Evolutionary conservation across 37 sponge, comb jelly and placozoan genomes (phyloP).

Genomic region (Cladorhizidae sp.): DNA sequence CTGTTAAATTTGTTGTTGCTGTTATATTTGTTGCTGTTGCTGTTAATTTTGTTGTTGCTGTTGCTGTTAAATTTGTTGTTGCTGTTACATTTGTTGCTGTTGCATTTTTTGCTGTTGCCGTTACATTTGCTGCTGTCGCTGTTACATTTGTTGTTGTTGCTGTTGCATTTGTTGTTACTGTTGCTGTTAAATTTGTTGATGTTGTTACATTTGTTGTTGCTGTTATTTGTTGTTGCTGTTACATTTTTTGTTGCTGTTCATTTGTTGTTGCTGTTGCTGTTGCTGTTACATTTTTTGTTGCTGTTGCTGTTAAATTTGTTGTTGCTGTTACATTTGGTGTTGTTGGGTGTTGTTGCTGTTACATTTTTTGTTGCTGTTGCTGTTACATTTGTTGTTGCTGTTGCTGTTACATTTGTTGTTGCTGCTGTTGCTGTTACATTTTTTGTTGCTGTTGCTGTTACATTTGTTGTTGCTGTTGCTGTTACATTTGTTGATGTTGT

Average conservation of each 20-base stretch:
- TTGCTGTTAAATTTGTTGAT: background rate
- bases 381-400: background rate
- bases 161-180: background rate
- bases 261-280: background rate
- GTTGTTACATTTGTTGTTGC: conserved; percentile 33
- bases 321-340: background rate
- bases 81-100: too few species aligned
- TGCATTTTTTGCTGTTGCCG: background rate
- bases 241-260: background rate
- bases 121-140: conserved; percentile 3
- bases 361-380: too few species aligned
- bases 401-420: background rate
- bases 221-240: background rate
- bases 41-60: background rate
- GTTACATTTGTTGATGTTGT: background rate
- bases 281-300: too few species aligned
- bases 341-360: too few species aligned
- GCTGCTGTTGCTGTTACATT: too few species aligned
- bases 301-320: background rate
- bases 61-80: background rate
- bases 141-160: too few species aligned
- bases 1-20: background rate
- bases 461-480: background rate
- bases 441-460: background rate
- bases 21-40: too few species aligned